Base-by-base conservation (phyloP, 2,113 vertebrate species). In the Channa maculata region DNA sequence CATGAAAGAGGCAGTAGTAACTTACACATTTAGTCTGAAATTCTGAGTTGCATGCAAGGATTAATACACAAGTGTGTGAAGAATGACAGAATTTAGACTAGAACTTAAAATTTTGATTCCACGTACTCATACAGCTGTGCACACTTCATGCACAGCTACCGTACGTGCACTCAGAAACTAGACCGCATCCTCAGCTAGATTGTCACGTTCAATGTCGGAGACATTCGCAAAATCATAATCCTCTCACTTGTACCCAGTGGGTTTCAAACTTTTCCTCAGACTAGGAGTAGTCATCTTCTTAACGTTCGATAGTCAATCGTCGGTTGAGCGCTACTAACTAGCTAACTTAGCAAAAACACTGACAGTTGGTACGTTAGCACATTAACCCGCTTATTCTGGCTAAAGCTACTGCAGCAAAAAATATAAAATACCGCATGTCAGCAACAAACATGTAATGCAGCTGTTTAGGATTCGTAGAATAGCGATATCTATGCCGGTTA, bases 311-410 rank as follows among this genome's bases (percentile, higher is more conserved):
- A 49, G 12, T 14, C 44, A 66, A 63, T 13, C 39, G 63, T 67
- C 24, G 72, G 10, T 39, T 43, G 33, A 80, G 57, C 58, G 73
- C 64, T 62, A 64, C 67, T 61, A 61, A 85, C 50, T 36, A 74
- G 84, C 86, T 70, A 79, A 84, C 59, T 71, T 82, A 86, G 86
- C 79, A 76, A 76, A 66, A 70, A 36, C 75, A 81, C 38, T 53
- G 41, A 77, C 63, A 75, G 60, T 59, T 79, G 81, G 83, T 82
- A 72, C 6, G 51, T 68, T 82, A 79, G 71, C 69, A 44, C n/a
- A 45, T 68, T 45, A 46, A 58, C 34, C 33, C 63, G 52, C 71
- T 46, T 33, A 41, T 72, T 58, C 24, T 10, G 14, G 6, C 62
- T 38, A 3, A 68, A 65, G 12, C 45, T 10, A 11, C 43, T 33